Evolutionary conservation across 2,113 vertebrate genomes (phyloP).

Genomic region (Lepisosteus oculatus): DNA sequence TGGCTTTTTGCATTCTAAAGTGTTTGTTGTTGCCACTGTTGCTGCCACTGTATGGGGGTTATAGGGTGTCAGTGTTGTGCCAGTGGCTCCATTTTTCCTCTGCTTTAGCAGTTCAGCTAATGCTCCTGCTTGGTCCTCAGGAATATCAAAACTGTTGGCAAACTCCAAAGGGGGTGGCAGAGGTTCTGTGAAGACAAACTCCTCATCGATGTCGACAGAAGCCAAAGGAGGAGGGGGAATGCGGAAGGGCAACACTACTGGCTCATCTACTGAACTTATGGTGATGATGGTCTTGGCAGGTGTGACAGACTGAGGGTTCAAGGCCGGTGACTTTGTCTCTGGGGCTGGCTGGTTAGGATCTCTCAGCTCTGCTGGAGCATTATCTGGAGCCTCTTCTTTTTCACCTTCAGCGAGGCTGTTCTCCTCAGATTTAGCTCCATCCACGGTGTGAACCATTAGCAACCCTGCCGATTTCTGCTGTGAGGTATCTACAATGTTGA

Average conservation of each 20-base stretch:
- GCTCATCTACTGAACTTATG: constrained; percentile 80
- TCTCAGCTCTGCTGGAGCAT: constrained; percentile 54
- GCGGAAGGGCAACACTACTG: constrained; percentile 83
- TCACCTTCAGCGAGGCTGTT: constrained; percentile 62
- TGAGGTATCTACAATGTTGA: constrained; percentile 72
- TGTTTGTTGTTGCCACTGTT: constrained; percentile 42
- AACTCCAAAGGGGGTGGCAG: constrained; percentile 94
- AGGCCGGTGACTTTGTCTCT: constrained; percentile 50
- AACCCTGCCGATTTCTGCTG: constrained; percentile 83
- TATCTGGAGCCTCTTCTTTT: constrained; percentile 51
- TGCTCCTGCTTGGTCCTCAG: constrained; percentile 78
- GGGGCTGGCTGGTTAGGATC: constrained; percentile 66
- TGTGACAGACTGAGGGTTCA: constrained; percentile 49
- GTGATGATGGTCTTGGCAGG: constrained; percentile 77
- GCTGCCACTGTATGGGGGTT: constrained; percentile 58
- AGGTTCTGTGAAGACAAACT: constrained; percentile 90
- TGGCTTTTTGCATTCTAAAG: constrained; percentile 67
- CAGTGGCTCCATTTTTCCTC: constrained; percentile 63
- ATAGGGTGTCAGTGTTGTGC: constrained; percentile 52
- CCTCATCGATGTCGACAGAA: constrained; percentile 91
- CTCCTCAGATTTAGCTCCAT: constrained; percentile 48
- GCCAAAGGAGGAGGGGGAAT: constrained; percentile 90
- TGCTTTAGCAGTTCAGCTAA: constrained; percentile 75
- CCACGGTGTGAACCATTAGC: constrained; percentile 89
- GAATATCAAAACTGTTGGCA: constrained; percentile 94